These are phyloP conservation scores for Novumbra hubbsi DNA, from an alignment of 2,797 vertebrate species.

Conservation along the genomic window DNA sequence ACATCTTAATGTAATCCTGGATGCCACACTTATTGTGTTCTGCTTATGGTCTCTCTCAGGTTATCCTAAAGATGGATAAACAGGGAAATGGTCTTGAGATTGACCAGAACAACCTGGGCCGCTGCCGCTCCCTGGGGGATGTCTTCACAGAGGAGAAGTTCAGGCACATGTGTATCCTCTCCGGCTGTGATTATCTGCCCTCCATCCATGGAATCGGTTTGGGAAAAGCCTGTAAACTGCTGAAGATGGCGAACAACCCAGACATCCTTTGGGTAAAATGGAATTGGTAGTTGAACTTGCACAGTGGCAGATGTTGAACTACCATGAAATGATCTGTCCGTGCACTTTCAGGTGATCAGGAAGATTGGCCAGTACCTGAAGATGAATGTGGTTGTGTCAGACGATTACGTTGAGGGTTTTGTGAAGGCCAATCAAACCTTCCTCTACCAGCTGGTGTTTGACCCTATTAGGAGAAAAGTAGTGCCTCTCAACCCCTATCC, in stretches of 20 bases:
- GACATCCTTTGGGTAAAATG: conserved; percentile 88
- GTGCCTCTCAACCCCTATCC: conserved; percentile 89
- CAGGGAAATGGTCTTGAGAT: conserved; percentile 92
- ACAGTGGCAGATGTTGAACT: neutral
- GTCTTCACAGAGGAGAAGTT: conserved; percentile 97
- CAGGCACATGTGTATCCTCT: conserved; percentile 96
- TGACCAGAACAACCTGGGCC: conserved; percentile 86
- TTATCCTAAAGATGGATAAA: conserved; percentile 97
- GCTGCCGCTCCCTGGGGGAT: conserved; percentile 88
- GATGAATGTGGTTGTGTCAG: conserved; percentile 83
- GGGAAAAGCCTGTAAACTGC: conserved; percentile 91
- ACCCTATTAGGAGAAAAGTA: conserved; percentile 85
- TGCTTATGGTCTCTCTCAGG: conserved; percentile 66
- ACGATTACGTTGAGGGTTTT: conserved; percentile 90
- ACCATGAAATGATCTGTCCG: neutral
- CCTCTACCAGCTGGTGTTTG: conserved; percentile 94
- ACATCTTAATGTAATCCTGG: no score
- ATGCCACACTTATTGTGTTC: neutral
- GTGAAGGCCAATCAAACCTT: conserved; percentile 93
- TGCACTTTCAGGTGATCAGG: conserved; percentile 83
- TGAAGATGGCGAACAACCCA: conserved; percentile 88
- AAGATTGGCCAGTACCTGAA: conserved; percentile 97
- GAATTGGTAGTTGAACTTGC: neutral
- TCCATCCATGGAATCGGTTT: conserved; percentile 93
- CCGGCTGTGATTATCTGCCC: conserved; percentile 93